Evolutionary conservation across 2,888 invertebrate species (phyloP).

Genomic region (Mystacides longicornis): DNA sequence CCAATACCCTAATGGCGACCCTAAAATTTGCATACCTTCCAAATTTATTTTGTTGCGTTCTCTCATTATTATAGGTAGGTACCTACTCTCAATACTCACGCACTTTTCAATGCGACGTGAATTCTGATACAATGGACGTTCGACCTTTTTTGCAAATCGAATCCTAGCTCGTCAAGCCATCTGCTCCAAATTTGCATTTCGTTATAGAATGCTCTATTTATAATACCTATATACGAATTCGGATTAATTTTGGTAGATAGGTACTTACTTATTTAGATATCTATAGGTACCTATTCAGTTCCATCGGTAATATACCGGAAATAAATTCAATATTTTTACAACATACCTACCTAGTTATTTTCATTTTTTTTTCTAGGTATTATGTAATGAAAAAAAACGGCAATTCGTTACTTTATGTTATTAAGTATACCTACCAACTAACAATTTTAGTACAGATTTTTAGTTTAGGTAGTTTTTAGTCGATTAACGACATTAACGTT

Average conservation of each 20-base stretch:
- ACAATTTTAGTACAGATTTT: no score
- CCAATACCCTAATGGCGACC: background rate
- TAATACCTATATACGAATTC: no score
- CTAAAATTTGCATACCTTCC: constrained; percentile 23
- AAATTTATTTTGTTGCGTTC: constrained; percentile 21
- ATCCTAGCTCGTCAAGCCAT: constrained; percentile 20
- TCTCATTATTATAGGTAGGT: constrained; percentile 19
- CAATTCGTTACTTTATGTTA: no score
- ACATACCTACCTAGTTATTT: no score
- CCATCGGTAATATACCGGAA: no score
- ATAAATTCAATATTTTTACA: no score
- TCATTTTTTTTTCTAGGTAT: no score
- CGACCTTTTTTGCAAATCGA: constrained; percentile 23
- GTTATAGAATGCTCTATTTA: background rate
- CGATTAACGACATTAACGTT: no score
- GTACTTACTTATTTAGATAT: background rate
- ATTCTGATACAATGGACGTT: constrained; percentile 21
- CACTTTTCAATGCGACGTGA: background rate
- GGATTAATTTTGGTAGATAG: no score
- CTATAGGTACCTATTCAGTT: background rate
- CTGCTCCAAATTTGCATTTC: constrained; percentile 18
- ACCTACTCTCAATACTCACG: background rate
- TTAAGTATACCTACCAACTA: no score
- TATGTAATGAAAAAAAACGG: no score
- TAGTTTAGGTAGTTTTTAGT: no score